Evolutionary conservation across 2,113 vertebrate species (phyloP), one percentile per base, ranked within the genome.

Genomic region (Noctilio leporinus): DNA sequence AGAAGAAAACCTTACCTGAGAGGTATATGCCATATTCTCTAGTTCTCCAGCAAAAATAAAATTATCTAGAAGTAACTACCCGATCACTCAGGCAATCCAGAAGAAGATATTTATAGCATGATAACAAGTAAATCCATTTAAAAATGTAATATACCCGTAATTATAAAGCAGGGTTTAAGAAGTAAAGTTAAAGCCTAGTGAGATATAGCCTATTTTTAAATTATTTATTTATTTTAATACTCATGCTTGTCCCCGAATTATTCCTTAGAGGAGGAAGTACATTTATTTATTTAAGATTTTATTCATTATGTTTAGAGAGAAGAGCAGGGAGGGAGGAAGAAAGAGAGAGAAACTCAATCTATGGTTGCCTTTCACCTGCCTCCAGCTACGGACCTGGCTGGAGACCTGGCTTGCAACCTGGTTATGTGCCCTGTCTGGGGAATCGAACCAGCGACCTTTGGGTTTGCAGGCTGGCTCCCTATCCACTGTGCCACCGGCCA

Each of bases 131-230:
- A 65, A 49, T 57, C 64, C 15, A 72, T 81, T 81, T 86, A 67
- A 81, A 86, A 40, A 80, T 49, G 14, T 73, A 35, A 77, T 69
- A 87, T 77, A 12, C 9, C n/a, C 57, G 43, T 40, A 92, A 40
- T 65, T 88, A 78, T 20, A 78, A 94, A 89, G 83, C 24, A 84
- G 80, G 62, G 70, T 62, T n/a, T n/a, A 86, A 91, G 55, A 93
- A 28, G 33, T 43, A 72, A 82, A 9, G 20, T 65, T 45, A 76
- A 81, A 72, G 70, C 26, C 28, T 15, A 26, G 49, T 86, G 51
- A 10, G n/a, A 24, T 75, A 16, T 75, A 75, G 8, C 7, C 14
- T 87, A 70, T 51, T n/a, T n/a, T n/a, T n/a, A n/a, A n/a, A n/a
- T n/a, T n/a, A n/a, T n/a, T n/a, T n/a, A n/a, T n/a, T n/a, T n/a